Evolutionary conservation across 2,888 invertebrate species (phyloP).

Genomic region (Ethmia dodecea): DNA sequence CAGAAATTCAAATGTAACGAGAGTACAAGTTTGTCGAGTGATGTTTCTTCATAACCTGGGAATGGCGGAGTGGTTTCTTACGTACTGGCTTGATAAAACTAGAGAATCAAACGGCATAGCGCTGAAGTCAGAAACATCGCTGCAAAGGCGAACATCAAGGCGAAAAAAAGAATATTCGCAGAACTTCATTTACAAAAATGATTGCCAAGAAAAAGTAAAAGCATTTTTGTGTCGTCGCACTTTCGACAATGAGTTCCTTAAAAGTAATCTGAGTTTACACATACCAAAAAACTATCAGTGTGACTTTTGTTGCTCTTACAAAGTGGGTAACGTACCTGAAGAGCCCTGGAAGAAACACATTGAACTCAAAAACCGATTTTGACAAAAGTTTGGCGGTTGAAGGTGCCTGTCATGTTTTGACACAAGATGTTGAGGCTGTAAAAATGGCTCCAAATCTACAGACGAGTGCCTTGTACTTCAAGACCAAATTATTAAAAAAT

Average conservation of each 20-base stretch:
- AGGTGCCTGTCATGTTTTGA: conserved; percentile 6
- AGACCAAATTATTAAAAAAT: conserved; percentile 4
- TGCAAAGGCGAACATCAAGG: conserved; percentile 2
- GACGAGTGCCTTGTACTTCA: conserved; percentile 8
- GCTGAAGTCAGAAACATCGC: conserved; percentile 6
- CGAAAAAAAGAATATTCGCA: conserved; percentile 1
- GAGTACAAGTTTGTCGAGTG: conserved; percentile 10
- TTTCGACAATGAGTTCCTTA: conserved; percentile 2
- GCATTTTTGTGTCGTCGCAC: conserved; percentile 1
- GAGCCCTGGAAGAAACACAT: background rate
- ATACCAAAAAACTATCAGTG: background rate
- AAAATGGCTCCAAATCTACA: conserved; percentile 6
- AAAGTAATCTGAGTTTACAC: conserved; percentile 1
- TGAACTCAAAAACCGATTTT: background rate
- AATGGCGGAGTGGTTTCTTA: conserved; percentile 3
- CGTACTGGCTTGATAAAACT: conserved; percentile 3
- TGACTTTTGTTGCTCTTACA: too few relatives aligned
- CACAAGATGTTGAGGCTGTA: conserved; percentile 7
- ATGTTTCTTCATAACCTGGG: conserved; percentile 6
- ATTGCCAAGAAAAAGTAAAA: background rate
- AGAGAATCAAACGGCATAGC: conserved; percentile 9
- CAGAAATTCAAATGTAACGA: conserved; percentile 6
- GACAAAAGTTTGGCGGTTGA: background rate
- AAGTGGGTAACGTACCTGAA: background rate
- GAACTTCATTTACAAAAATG: conserved; percentile 2